Evolutionary conservation across 2,113 vertebrate species (phyloP).

Genomic region (Psilopsiagon aymara): DNA sequence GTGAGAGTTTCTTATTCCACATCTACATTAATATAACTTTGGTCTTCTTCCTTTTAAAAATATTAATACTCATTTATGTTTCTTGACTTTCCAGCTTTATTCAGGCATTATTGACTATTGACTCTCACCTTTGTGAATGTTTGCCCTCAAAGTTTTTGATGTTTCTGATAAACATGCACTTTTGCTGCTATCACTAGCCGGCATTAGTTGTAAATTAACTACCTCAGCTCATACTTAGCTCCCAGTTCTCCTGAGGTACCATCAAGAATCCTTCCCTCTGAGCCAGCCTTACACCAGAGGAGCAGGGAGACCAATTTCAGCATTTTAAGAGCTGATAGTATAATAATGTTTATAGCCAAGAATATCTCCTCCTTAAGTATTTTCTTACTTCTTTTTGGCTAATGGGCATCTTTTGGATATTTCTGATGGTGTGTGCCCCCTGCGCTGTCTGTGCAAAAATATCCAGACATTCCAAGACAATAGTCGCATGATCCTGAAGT

Average conservation of each 20-base stretch:
- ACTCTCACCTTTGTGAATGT: neutral
- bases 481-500: neutral
- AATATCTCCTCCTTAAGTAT: neutral
- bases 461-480: neutral
- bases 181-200: neutral
- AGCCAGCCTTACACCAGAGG: neutral
- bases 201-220: neutral
- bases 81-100: neutral
- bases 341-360: neutral
- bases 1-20: neutral
- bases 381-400: neutral
- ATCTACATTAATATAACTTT: neutral
- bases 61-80: neutral
- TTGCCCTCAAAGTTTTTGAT: neutral
- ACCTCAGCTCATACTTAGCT: neutral
- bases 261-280: neutral
- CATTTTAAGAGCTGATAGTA: neutral
- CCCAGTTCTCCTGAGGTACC: neutral
- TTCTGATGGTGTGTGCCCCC: neutral
- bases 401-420: neutral
- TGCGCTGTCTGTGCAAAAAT: neutral
- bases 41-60: neutral
- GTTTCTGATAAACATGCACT: neutral
- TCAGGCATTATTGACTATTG: neutral
- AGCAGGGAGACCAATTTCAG: neutral